phyloP scores from a whole-genome alignment of 2,888 invertebrate species.

The Caenorhabditis sp. region DNA sequence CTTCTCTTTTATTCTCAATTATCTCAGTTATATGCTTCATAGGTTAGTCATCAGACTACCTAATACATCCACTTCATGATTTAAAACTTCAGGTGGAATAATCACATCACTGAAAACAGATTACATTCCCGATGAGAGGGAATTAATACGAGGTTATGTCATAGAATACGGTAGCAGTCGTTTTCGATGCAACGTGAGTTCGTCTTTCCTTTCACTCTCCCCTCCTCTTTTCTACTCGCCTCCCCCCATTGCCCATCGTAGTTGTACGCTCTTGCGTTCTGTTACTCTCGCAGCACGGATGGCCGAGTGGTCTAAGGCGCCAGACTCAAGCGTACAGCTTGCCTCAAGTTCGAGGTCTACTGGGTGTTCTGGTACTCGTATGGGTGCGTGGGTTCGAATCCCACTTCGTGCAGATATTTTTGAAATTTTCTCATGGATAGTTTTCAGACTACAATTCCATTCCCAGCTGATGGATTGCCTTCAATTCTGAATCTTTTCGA shows the following conservation, averaged over 20 bases:
- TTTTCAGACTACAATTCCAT: constrained; percentile 64
- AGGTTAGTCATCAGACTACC: constrained; percentile 33
- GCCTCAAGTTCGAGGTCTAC: constrained; percentile 64
- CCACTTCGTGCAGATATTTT: constrained; percentile 72
- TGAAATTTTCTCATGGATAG: background rate
- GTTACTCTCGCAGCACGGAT: constrained; percentile 41
- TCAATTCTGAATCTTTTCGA: constrained; percentile 73
- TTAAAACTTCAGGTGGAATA: constrained; percentile 63
- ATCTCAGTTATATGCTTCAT: constrained; percentile 62
- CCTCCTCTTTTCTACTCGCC: background rate
- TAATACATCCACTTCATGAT: background rate
- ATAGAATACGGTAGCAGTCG: constrained; percentile 69
- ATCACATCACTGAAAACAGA: constrained; percentile 66
- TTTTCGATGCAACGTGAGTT: constrained; percentile 68
- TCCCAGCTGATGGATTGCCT: constrained; percentile 62
- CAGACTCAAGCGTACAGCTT: constrained; percentile 83
- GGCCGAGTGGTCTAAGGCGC: constrained; percentile 84
- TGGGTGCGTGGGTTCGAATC: constrained; percentile 79
- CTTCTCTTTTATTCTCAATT: constrained; percentile 65
- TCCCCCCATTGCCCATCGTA: background rate
- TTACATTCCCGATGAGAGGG: constrained; percentile 67
- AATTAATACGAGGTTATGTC: constrained; percentile 67
- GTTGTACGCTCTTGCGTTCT: background rate
- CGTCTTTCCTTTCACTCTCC: background rate
- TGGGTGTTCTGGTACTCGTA: constrained; percentile 78